Percentiles rank a stretch among this genome's conserved stretches.
These are phyloP conservation scores for Cephalopholis sonnerati DNA, from an alignment of 2,113 vertebrate species.

Conservation along the genomic window DNA sequence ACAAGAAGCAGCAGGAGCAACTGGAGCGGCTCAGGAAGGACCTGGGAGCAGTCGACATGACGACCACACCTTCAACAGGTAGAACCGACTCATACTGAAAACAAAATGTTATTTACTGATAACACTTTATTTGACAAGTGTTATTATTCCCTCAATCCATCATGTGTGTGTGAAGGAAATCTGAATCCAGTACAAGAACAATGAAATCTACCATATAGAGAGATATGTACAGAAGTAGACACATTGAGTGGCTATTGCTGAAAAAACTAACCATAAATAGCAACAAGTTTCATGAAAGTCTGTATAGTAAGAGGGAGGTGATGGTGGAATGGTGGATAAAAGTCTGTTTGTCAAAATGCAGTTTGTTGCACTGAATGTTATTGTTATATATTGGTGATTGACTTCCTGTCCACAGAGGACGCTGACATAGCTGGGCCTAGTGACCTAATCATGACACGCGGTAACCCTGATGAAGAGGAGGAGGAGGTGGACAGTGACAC, in stretches of 20 bases:
- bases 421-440: constrained; percentile 85
- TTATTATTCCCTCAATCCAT: no score
- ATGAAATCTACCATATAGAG: no score
- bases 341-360: no score
- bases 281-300: no score
- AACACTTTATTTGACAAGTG: neutral
- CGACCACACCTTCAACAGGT: constrained; percentile 84
- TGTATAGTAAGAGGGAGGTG: no score
- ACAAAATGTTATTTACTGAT: neutral
- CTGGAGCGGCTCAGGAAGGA: constrained; percentile 90
- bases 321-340: no score
- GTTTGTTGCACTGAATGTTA: no score
- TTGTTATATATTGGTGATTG: neutral
- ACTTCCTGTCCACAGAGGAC: constrained; percentile 63
- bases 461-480: constrained; percentile 85
- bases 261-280: no score
- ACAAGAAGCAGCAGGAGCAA: constrained; percentile 89
- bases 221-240: no score
- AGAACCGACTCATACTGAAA: neutral
- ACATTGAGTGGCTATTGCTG: no score
- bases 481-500: constrained; percentile 90
- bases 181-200: no score
- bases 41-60: constrained; percentile 88
- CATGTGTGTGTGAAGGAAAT: no score
- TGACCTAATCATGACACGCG: constrained; percentile 92